A percentile compares a stretch with the other conserved stretches of the same genome.
phyloP scores from a whole-genome alignment of 2,113 vertebrate genomes.

The Phasianus colchicus region DNA sequence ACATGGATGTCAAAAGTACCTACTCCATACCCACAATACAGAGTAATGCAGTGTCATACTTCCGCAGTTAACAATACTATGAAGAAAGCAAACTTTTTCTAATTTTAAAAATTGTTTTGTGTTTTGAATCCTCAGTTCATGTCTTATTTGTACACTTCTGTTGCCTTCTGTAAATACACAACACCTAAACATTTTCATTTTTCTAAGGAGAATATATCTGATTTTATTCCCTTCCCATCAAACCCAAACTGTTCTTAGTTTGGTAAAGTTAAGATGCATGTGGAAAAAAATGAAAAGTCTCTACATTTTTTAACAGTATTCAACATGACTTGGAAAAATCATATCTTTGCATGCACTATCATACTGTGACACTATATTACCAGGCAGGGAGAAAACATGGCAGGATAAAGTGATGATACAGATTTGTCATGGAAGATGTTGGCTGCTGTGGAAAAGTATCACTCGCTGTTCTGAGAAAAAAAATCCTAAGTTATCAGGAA shows the following conservation, averaged over 20 bases:
- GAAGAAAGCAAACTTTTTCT: neutral
- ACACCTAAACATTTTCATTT: neutral
- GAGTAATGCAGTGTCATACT: neutral
- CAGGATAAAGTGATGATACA: neutral
- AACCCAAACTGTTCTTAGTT: neutral
- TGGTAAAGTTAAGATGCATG: neutral
- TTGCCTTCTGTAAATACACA: neutral
- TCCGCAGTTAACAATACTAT: neutral
- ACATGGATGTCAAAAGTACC: neutral
- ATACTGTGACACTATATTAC: neutral
- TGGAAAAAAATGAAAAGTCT: neutral
- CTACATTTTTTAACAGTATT: neutral
- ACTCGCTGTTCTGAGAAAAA: conserved; percentile 39
- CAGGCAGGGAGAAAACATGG: conserved; percentile 8
- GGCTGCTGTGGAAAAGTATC: conserved; percentile 15
- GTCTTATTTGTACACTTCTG: neutral
- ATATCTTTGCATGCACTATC: neutral
- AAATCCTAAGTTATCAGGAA: conserved; percentile 49
- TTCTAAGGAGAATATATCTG: neutral
- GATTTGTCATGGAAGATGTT: neutral
- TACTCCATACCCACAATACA: neutral
- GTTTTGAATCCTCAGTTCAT: neutral
- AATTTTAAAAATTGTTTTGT: neutral
- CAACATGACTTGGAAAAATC: neutral
- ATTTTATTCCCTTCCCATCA: neutral